These are phyloP conservation scores for Pheosia tremula DNA, from an alignment of 2,888 invertebrate species.

Conservation along the genomic window DNA sequence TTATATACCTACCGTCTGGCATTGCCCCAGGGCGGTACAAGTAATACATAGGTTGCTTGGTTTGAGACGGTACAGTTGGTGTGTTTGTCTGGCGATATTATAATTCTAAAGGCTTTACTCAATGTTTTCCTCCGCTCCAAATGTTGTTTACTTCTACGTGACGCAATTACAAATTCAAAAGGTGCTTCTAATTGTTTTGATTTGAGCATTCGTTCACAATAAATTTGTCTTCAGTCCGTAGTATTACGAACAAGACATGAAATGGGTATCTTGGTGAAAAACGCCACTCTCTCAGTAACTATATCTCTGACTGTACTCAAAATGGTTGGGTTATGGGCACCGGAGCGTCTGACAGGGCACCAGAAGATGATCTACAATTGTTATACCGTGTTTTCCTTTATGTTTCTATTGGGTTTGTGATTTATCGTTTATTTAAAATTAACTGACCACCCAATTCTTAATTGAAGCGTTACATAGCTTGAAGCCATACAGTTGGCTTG, in stretches of 20 bases:
- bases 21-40: too few relatives aligned
- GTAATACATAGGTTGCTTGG: too few relatives aligned
- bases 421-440: too few relatives aligned
- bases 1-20: too few relatives aligned
- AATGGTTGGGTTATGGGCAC: slow-evolving; percentile 70
- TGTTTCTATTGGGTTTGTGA: slow-evolving; percentile 69
- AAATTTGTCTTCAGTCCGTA: not conserved
- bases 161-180: slow-evolving; percentile 45
- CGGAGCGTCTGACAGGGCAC: slow-evolving; percentile 40
- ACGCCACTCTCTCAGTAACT: slow-evolving; percentile 57
- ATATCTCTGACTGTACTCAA: slow-evolving; percentile 62
- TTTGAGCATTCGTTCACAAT: slow-evolving; percentile 17
- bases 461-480: too few relatives aligned
- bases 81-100: too few relatives aligned
- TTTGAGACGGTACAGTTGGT: too few relatives aligned
- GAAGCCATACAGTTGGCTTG: too few relatives aligned
- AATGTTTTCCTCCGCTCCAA: slow-evolving; percentile 9
- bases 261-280: slow-evolving; percentile 60
- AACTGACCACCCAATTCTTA: too few relatives aligned
- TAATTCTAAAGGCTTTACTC: too few relatives aligned
- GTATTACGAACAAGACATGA: slow-evolving; percentile 9
- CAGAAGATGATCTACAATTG: slow-evolving; percentile 51
- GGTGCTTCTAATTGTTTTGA: slow-evolving; percentile 37
- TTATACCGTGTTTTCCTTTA: slow-evolving; percentile 61
- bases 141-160: slow-evolving; percentile 43